Conservation (phyloP, 2,888 invertebrate species). For the Globia sparganii region DNA sequence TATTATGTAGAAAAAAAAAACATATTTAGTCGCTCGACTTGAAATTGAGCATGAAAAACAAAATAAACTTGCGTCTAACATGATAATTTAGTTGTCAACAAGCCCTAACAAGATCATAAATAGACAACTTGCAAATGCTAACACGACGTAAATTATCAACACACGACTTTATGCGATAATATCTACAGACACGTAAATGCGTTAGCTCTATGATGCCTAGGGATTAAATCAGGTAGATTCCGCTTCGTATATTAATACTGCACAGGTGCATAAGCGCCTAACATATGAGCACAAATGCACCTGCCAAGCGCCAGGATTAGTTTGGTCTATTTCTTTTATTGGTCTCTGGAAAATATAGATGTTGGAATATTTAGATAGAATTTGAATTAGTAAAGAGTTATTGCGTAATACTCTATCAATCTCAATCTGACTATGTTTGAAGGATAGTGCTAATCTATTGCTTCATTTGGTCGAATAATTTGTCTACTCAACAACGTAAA, state of each 20-base stretch:
- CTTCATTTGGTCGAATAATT: no score
- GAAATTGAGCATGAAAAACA: constrained; percentile 1
- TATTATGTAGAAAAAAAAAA: neutral
- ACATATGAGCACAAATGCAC: constrained; percentile 63
- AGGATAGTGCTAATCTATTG: no score
- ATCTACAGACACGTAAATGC: neutral
- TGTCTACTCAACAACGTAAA: no score
- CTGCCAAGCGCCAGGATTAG: constrained; percentile 64
- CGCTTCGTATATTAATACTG: constrained; percentile 22
- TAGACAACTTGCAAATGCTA: constrained; percentile 7
- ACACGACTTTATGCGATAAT: constrained; percentile 8
- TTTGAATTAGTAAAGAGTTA: neutral
- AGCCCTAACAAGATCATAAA: constrained; percentile 36
- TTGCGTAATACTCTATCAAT: no score
- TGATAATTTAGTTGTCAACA: constrained; percentile 24
- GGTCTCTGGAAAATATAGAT: constrained; percentile 9
- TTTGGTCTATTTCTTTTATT: constrained; percentile 28
- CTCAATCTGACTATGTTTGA: no score
- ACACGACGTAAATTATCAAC: constrained; percentile 25
- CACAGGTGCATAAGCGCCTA: constrained; percentile 44
- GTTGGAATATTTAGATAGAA: constrained; percentile 1
- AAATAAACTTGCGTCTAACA: constrained; percentile 13
- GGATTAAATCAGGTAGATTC: constrained; percentile 36
- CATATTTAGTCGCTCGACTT: neutral
- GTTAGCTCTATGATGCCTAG: constrained; percentile 11